Percentiles rank a stretch among this genome's conserved stretches.
Conservation (phyloP, 2,113 vertebrate genomes). For the Syngnathus floridae region DNA sequence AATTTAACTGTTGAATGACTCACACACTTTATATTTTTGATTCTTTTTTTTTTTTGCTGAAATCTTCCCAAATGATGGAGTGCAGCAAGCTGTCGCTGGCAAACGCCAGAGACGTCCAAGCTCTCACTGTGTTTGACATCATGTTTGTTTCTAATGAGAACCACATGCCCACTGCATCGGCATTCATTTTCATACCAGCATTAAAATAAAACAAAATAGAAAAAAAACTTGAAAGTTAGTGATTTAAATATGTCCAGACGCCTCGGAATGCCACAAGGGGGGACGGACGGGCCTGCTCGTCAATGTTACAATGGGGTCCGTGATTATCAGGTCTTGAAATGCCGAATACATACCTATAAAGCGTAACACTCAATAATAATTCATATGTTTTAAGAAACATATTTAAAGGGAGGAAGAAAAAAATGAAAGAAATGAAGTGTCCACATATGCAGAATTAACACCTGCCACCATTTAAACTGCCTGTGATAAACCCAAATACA, state of each 20-base stretch:
- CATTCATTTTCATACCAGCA: constrained; percentile 55
- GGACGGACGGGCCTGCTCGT: constrained; percentile 48
- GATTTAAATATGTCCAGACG: constrained; percentile 69
- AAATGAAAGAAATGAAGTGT: too few species aligned
- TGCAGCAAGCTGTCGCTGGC: constrained; percentile 9
- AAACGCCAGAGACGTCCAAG: constrained; percentile 9
- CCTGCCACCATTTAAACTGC: too few species aligned
- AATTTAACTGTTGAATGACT: constrained; percentile 8
- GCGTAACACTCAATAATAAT: too few species aligned
- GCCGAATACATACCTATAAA: not conserved
- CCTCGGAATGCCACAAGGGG: constrained; percentile 48
- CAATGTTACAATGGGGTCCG: constrained; percentile 58
- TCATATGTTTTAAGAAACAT: too few species aligned
- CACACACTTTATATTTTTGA: not conserved
- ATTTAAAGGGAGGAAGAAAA: too few species aligned
- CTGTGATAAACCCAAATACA: too few species aligned
- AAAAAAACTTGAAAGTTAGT: constrained; percentile 60
- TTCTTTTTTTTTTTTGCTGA: not conserved
- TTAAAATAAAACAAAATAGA: constrained; percentile 16
- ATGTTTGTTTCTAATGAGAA: constrained; percentile 59
- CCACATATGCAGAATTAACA: too few species aligned
- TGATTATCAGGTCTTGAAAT: constrained; percentile 66
- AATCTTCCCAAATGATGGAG: constrained; percentile 10
- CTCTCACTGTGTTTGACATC: constrained; percentile 61
- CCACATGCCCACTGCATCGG: constrained; percentile 61